phyloP scores from a whole-genome alignment of 1,140 invertebrate species.

The Rhyacophila brunnea region DNA sequence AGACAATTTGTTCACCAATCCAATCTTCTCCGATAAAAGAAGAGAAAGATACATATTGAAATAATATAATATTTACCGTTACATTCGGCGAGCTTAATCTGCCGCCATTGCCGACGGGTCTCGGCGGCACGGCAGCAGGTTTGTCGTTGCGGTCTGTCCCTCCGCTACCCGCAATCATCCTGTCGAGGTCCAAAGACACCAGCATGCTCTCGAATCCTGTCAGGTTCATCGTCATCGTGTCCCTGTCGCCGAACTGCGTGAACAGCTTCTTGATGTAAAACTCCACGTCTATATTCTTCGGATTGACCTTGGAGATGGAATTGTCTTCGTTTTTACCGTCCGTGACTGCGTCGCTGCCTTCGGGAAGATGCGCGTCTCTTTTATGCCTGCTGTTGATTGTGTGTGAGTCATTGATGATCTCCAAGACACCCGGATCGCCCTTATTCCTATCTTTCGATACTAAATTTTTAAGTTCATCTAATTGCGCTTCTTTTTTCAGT shows the following conservation, averaged over 20 bases:
- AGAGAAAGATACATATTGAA: no score
- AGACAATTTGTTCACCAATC: not conserved
- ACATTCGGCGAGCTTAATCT: conserved; percentile 46
- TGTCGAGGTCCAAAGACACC: conserved; percentile 58
- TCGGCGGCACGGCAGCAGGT: conserved; percentile 15
- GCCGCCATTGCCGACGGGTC: conserved; percentile 33
- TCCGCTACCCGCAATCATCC: conserved; percentile 47
- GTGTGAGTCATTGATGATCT: no score
- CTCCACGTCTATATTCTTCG: conserved; percentile 43
- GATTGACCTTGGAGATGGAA: conserved; percentile 1
- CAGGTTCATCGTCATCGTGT: conserved; percentile 61
- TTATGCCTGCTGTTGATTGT: conserved; percentile 3
- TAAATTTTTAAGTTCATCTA: no score
- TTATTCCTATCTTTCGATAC: no score
- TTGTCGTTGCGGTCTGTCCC: not conserved
- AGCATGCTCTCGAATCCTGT: conserved; percentile 67
- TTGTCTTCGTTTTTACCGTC: not conserved
- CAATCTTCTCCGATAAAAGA: conserved; percentile 4
- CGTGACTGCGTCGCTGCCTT: not conserved
- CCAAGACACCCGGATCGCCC: no score
- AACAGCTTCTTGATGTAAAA: conserved; percentile 54
- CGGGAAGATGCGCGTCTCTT: conserved; percentile 18
- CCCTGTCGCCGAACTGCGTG: conserved; percentile 54
- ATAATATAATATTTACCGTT: conserved; percentile 43
- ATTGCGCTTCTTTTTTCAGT: no score